Evolutionary conservation across 2,797 vertebrate genomes (phyloP).

Genomic region (Calcarius lapponicus): DNA sequence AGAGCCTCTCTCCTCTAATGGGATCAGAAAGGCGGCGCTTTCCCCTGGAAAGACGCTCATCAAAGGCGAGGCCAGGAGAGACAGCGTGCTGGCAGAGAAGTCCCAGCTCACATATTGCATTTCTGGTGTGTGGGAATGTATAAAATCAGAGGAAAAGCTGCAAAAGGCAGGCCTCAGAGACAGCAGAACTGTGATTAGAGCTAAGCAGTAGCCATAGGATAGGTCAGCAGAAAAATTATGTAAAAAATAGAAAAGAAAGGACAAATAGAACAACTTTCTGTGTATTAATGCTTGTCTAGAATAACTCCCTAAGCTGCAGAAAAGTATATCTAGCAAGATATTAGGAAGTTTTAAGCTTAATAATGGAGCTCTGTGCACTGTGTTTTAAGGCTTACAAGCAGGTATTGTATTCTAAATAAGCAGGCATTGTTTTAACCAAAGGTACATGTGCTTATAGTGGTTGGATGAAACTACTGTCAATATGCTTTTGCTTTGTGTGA

Average conservation of each 20-base stretch:
- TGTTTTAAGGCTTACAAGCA: not conserved
- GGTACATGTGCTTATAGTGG: too few relatives aligned
- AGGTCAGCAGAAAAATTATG: not conserved
- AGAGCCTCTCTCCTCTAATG: not conserved
- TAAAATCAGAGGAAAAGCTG: not conserved
- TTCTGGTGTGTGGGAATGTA: not conserved
- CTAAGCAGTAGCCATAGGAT: not conserved
- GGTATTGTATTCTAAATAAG: not conserved
- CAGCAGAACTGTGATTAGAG: not conserved
- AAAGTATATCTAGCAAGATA: not conserved
- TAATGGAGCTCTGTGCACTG: not conserved
- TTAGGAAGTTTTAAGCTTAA: not conserved
- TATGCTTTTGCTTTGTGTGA: too few relatives aligned
- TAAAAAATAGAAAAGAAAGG: not conserved
- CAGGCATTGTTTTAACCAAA: not conserved
- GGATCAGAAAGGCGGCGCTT: not conserved
- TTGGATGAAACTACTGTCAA: too few relatives aligned
- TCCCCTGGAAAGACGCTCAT: not conserved
- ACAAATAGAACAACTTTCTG: not conserved
- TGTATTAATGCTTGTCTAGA: not conserved
- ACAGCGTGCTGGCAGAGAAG: accelerated
- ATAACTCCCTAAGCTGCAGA: too few relatives aligned
- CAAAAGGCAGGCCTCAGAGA: not conserved
- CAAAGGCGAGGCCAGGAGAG: not conserved
- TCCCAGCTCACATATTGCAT: not conserved